A percentile compares a stretch with the other conserved stretches of the same genome.
phyloP scores from a whole-genome alignment of 2,888 invertebrate species.

The Eurytoma adleriae region DNA sequence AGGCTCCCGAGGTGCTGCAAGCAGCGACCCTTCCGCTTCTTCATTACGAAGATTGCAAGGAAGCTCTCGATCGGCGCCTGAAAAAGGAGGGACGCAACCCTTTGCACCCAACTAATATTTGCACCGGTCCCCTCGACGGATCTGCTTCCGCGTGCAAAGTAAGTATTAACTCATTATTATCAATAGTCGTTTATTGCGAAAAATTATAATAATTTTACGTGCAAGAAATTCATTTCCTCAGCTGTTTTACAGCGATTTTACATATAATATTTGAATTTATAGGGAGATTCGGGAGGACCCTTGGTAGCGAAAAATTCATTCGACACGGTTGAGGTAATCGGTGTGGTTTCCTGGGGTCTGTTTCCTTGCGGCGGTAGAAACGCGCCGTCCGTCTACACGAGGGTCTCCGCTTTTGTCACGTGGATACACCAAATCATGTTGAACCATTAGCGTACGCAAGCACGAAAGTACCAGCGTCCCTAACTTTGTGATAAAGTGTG shows the following conservation, averaged over 20 bases:
- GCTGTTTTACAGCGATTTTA: background rate
- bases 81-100: conserved; percentile 60
- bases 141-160: conserved; percentile 76
- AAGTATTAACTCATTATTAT: background rate
- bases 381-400: conserved; percentile 72
- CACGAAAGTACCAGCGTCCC: background rate
- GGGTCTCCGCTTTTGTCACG: conserved; percentile 70
- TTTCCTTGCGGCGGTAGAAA: conserved; percentile 71
- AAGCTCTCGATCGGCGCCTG: conserved; percentile 59
- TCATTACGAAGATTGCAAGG: conserved; percentile 62
- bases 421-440: conserved; percentile 68
- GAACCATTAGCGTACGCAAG: conserved; percentile 23
- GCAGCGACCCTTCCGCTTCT: conserved; percentile 63
- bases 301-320: conserved; percentile 64
- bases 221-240: background rate
- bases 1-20: conserved; percentile 62
- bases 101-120: conserved; percentile 74
- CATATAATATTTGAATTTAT: conserved; percentile 36
- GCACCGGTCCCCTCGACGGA: conserved; percentile 75
- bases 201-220: background rate
- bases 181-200: background rate
- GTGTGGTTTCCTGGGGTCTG: conserved; percentile 74
- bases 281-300: conserved; percentile 75
- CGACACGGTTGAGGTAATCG: conserved; percentile 68
- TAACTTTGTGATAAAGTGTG: conserved; percentile 41